Evolutionary conservation across 2,113 vertebrate species (phyloP).

Genomic region (Trogon melanurus): DNA sequence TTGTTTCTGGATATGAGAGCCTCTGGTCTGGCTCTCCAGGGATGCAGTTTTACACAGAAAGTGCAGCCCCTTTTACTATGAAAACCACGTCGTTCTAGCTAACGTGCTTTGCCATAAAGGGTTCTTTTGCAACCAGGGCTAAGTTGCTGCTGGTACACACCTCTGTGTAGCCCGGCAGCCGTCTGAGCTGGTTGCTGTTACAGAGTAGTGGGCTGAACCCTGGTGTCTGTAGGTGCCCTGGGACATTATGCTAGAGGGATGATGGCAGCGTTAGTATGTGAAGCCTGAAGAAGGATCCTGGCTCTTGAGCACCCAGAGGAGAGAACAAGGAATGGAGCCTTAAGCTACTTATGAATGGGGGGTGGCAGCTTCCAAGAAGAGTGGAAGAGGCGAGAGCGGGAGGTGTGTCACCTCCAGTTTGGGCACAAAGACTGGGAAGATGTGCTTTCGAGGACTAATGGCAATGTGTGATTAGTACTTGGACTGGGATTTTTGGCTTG

Average conservation of each 20-base stretch:
- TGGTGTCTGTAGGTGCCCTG: neutral
- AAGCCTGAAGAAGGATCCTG: neutral
- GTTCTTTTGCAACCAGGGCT: neutral
- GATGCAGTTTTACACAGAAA: neutral
- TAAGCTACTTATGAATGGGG: fast-evolving
- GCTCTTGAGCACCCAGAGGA: neutral
- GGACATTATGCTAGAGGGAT: neutral
- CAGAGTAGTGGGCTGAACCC: neutral
- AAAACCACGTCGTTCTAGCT: neutral
- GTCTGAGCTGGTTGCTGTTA: neutral
- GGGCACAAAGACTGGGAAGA: neutral
- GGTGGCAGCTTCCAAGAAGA: neutral
- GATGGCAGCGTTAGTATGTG: neutral
- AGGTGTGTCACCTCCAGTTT: neutral
- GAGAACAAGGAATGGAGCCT: neutral
- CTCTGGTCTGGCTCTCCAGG: neutral
- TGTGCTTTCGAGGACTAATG: neutral
- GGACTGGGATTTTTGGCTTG: neutral
- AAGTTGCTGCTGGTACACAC: neutral
- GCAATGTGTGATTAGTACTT: neutral
- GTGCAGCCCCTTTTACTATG: neutral
- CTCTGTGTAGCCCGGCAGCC: neutral
- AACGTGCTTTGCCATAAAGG: neutral
- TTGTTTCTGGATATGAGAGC: neutral
- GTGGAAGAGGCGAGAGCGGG: neutral